Evolutionary conservation across 2,888 invertebrate species (phyloP).

Genomic region (Orthonevra nobilis): DNA sequence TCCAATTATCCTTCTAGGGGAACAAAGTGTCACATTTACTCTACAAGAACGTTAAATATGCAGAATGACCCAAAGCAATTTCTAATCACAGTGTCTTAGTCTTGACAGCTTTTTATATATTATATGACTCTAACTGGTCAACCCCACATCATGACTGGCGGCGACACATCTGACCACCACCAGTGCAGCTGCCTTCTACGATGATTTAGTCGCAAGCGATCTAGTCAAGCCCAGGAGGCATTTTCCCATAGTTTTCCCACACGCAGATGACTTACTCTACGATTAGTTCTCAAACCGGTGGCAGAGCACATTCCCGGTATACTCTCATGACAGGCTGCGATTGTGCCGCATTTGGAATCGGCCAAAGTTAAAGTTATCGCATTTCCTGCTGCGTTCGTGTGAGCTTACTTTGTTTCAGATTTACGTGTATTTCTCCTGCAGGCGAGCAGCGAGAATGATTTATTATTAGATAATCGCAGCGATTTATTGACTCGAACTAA

Average conservation of each 20-base stretch:
- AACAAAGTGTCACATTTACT: conserved; percentile 45
- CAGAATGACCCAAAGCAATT: conserved; percentile 49
- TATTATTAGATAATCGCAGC: conserved; percentile 32
- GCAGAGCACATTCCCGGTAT: no score
- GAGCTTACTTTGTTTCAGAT: conserved; percentile 20
- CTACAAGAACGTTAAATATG: conserved; percentile 42
- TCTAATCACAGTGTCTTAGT: conserved; percentile 12
- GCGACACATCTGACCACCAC: conserved; percentile 20
- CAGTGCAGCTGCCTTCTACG: conserved; percentile 23
- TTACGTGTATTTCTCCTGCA: neutral
- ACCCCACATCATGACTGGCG: conserved; percentile 35
- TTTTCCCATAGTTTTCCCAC: conserved; percentile 51
- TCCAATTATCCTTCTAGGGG: conserved; percentile 63
- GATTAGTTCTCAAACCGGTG: conserved; percentile 35
- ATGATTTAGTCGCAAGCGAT: conserved; percentile 6
- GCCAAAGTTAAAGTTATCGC: conserved; percentile 51
- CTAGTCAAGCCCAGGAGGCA: conserved; percentile 60
- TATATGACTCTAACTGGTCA: conserved; percentile 10
- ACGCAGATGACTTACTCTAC: conserved; percentile 48
- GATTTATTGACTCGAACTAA: conserved; percentile 51
- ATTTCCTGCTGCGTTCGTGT: conserved; percentile 58
- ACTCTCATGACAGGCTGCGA: conserved; percentile 47
- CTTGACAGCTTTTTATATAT: no score
- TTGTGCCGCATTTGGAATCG: conserved; percentile 56
- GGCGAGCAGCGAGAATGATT: conserved; percentile 45